Evolutionary conservation across 2,888 invertebrate genomes (phyloP).

Genomic region (Conus canariensis): DNA sequence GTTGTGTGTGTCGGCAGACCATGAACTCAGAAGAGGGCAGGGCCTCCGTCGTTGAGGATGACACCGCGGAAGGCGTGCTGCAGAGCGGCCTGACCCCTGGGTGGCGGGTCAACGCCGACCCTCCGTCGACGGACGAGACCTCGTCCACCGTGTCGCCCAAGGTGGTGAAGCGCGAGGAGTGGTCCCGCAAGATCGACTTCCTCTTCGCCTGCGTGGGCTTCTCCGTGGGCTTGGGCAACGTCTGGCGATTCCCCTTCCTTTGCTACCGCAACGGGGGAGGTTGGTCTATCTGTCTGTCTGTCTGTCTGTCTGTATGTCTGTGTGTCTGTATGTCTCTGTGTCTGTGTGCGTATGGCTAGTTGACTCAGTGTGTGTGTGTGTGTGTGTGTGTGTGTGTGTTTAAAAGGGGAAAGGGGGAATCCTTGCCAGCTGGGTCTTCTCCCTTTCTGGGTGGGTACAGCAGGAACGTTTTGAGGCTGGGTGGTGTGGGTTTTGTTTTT

Average conservation of each 20-base stretch:
- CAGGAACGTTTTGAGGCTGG: no score
- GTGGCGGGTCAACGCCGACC: slow-evolving; percentile 28
- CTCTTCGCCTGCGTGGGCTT: slow-evolving; percentile 66
- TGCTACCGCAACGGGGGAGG: slow-evolving; percentile 72
- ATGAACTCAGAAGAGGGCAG: not conserved
- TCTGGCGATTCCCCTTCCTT: slow-evolving; percentile 83
- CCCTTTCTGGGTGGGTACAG: no score
- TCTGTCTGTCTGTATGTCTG: not conserved
- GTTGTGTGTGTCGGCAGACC: not conserved
- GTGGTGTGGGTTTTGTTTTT: no score
- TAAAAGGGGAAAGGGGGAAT: no score
- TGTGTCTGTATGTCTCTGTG: not conserved
- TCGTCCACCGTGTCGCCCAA: slow-evolving; percentile 34
- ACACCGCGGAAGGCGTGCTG: slow-evolving; percentile 7
- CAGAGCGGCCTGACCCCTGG: slow-evolving; percentile 30
- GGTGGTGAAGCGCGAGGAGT: slow-evolving; percentile 59
- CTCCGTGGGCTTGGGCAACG: slow-evolving; percentile 66
- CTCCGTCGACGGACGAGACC: slow-evolving; percentile 28
- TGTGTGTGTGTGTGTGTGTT: no score
- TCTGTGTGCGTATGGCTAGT: not conserved
- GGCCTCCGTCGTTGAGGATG: not conserved
- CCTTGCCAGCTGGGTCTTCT: no score
- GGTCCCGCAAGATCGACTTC: slow-evolving; percentile 70
- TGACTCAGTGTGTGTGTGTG: no score
- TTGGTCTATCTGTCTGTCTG: slow-evolving; percentile 39